Percentiles rank a stretch among this genome's conserved stretches.
These are phyloP conservation scores for Acleris sparsana DNA, from an alignment of 2,888 invertebrate genomes.

Conservation along the genomic window DNA sequence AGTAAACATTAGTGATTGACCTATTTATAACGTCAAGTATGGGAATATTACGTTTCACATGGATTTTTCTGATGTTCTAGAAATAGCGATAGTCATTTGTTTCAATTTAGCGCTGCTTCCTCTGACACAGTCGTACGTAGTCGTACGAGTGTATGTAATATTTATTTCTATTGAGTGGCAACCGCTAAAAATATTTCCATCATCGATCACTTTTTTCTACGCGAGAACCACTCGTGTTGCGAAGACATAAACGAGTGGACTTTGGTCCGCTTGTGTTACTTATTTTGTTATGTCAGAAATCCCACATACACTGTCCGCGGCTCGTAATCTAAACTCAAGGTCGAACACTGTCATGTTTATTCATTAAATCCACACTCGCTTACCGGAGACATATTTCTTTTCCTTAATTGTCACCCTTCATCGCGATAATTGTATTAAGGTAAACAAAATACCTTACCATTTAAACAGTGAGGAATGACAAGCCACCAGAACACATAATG, in stretches of 20 bases:
- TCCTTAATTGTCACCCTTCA: background rate
- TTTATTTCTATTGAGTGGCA: slow-evolving; percentile 17
- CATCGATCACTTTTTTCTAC: slow-evolving; percentile 36
- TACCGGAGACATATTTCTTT: background rate
- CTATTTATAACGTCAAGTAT: slow-evolving; percentile 38
- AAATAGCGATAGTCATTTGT: slow-evolving; percentile 40
- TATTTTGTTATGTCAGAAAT: slow-evolving; percentile 32
- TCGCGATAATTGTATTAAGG: background rate
- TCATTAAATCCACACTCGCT: slow-evolving; percentile 19
- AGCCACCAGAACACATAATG: too few relatives aligned
- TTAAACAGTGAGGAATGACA: too few relatives aligned
- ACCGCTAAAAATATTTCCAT: slow-evolving; percentile 31
- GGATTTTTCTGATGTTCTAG: slow-evolving; percentile 19
- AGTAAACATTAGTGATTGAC: slow-evolving; percentile 38
- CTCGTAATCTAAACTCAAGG: slow-evolving; percentile 33
- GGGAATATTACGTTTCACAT: slow-evolving; percentile 24
- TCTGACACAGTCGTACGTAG: background rate
- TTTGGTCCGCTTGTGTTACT: slow-evolving; percentile 36
- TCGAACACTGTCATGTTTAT: slow-evolving; percentile 20
- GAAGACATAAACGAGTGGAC: slow-evolving; percentile 35
- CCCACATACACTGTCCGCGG: slow-evolving; percentile 19
- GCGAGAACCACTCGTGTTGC: slow-evolving; percentile 13
- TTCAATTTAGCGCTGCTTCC: slow-evolving; percentile 13
- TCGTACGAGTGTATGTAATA: background rate
- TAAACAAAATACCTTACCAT: too few relatives aligned